phyloP scores from a whole-genome alignment of 2,113 vertebrate species.

The Sigmodon hispidus region DNA sequence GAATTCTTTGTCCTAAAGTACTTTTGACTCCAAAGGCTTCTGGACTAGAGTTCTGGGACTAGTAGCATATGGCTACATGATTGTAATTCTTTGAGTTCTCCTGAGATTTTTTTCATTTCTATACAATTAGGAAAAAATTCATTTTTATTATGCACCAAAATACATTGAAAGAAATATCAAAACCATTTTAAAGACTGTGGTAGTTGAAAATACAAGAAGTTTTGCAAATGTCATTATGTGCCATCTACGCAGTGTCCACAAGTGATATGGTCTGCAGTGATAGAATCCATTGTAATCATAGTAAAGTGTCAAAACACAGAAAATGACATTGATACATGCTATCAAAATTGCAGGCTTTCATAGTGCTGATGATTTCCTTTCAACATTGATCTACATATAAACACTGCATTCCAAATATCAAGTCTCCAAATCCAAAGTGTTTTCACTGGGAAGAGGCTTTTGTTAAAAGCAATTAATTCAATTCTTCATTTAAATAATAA shows the following conservation, averaged over 20 bases:
- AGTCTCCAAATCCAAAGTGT: constrained; percentile 9
- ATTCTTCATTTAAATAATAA: constrained; percentile 51
- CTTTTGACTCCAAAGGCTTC: background rate
- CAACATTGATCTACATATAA: constrained; percentile 11
- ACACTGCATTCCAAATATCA: background rate
- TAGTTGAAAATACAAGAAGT: background rate
- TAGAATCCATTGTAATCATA: background rate
- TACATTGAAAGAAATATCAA: background rate
- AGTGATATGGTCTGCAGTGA: background rate
- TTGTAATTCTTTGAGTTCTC: background rate
- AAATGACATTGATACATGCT: background rate
- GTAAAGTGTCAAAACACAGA: background rate
- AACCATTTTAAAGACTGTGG: background rate
- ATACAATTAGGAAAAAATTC: background rate
- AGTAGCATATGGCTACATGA: background rate
- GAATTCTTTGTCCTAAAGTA: constrained; percentile 14
- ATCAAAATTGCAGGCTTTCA: constrained; percentile 32
- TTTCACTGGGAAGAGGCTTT: constrained; percentile 47
- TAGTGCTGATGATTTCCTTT: constrained; percentile 13
- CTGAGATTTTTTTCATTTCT: background rate
- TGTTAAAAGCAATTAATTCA: constrained; percentile 35
- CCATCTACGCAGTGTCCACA: background rate
- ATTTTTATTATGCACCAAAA: background rate
- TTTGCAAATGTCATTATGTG: background rate
- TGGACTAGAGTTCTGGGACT: background rate